Percentiles rank a stretch among this genome's conserved stretches.
Evolutionary conservation across 1,140 invertebrate species (phyloP).

Genomic region (Lepidostoma basale): DNA sequence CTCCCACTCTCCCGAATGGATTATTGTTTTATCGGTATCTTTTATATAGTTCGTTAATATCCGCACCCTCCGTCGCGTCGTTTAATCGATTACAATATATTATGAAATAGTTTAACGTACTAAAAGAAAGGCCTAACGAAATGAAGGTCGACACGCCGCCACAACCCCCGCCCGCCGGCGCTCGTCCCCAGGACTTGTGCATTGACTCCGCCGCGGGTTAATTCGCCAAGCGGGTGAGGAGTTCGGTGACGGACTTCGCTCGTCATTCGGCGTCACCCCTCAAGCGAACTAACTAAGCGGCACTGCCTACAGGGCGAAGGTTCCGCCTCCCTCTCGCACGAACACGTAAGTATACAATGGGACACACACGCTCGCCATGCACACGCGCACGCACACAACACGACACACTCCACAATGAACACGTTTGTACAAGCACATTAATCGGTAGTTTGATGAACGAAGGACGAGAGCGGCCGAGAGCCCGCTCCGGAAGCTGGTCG

Average conservation of each 20-base stretch:
- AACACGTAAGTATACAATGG: slow-evolving; percentile 29
- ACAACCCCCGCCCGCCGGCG: slow-evolving; percentile 15
- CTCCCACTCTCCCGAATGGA: slow-evolving; percentile 29
- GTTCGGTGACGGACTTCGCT: slow-evolving; percentile 32
- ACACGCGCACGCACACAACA: slow-evolving; percentile 26
- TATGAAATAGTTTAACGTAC: slow-evolving; percentile 44
- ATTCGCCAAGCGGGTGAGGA: slow-evolving; percentile 38
- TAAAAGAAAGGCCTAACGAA: slow-evolving; percentile 46
- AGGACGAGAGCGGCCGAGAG: slow-evolving; percentile 23
- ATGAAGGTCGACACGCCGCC: slow-evolving; percentile 38
- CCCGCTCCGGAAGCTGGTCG: not conserved
- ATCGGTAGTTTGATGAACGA: slow-evolving; percentile 22
- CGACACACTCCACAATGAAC: slow-evolving; percentile 41
- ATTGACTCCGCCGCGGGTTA: slow-evolving; percentile 21
- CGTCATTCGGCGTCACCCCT: slow-evolving; percentile 27
- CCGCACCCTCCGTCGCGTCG: slow-evolving; percentile 39
- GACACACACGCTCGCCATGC: slow-evolving; percentile 23
- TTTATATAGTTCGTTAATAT: slow-evolving; percentile 41
- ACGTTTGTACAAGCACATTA: slow-evolving; percentile 43
- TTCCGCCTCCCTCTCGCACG: not conserved
- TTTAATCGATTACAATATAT: slow-evolving; percentile 44
- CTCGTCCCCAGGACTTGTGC: slow-evolving; percentile 25
- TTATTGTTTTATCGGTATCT: slow-evolving; percentile 29
- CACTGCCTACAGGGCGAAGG: slow-evolving; percentile 24
- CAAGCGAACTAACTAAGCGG: slow-evolving; percentile 28